Evolutionary conservation across 2,113 vertebrate species (phyloP).

Genomic region (Oryzias curvinotus): DNA sequence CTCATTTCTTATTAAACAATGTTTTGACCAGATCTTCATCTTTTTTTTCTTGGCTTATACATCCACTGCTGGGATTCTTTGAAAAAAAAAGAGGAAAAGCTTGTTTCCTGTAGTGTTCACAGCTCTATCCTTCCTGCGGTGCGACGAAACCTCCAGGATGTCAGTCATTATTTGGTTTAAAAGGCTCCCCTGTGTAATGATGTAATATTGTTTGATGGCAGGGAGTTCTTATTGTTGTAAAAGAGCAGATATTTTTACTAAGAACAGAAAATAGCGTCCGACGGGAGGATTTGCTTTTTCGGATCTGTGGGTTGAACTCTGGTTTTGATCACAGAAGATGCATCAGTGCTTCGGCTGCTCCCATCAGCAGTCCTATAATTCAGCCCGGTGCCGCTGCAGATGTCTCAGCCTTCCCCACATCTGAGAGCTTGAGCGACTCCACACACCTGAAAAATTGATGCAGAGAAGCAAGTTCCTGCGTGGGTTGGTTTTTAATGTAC

Average conservation of each 20-base stretch:
- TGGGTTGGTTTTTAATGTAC: not conserved
- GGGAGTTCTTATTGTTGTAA: not conserved
- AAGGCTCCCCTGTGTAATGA: conserved; percentile 15
- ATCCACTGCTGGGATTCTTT: conserved; percentile 43
- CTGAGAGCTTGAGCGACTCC: conserved; percentile 54
- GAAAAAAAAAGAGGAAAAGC: conserved; percentile 36
- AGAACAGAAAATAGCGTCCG: too few relatives aligned
- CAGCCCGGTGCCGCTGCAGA: conserved; percentile 62
- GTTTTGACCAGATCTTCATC: conserved; percentile 24
- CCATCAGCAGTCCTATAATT: conserved; percentile 70
- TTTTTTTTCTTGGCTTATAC: conserved; percentile 27
- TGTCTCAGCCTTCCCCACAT: conserved; percentile 15
- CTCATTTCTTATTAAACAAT: not conserved
- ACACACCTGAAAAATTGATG: conserved; percentile 70
- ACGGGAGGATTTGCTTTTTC: too few relatives aligned
- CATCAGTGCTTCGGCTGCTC: conserved; percentile 63
- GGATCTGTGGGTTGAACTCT: not conserved
- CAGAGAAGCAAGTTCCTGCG: conserved; percentile 30
- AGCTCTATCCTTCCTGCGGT: conserved; percentile 2
- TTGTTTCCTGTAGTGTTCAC: conserved; percentile 38
- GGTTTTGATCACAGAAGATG: conserved; percentile 42
- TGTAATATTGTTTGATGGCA: conserved; percentile 19
- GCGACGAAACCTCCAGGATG: not conserved
- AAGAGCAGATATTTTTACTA: not conserved
- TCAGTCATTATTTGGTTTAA: conserved; percentile 32